Evolutionary conservation across 2,113 vertebrate genomes (phyloP).

Genomic region (Gadus chalcogrammus): DNA sequence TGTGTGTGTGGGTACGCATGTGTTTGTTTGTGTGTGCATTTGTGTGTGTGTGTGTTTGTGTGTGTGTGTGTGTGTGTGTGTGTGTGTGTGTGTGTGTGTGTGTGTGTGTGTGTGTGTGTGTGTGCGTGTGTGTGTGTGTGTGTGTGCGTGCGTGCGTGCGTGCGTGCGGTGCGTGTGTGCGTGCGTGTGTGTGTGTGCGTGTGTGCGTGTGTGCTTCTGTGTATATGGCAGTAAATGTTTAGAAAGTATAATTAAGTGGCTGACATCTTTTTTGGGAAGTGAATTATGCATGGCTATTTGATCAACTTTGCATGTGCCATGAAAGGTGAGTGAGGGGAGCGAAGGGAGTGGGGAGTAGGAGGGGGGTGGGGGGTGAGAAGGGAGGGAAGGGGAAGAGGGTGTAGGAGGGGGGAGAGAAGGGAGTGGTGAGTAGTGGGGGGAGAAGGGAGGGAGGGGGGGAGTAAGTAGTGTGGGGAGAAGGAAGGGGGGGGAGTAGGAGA

Average conservation of each 20-base stretch:
- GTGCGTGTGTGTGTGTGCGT: too few species aligned
- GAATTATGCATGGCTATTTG: slow-evolving; percentile 67
- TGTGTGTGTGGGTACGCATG: too few species aligned
- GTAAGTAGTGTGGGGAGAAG: not conserved
- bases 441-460: not conserved
- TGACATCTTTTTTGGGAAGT: slow-evolving; percentile 66
- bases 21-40: not conserved
- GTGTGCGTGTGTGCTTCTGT: too few species aligned
- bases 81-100: slow-evolving; percentile 20
- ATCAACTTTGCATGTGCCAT: slow-evolving; percentile 54
- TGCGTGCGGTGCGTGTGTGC: too few species aligned
- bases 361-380: slow-evolving; percentile 8
- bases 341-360: slow-evolving; percentile 11
- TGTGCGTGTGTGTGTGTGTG: too few species aligned
- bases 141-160: slow-evolving; percentile 1
- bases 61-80: too few species aligned
- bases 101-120: not conserved
- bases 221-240: slow-evolving; percentile 54
- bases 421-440: slow-evolving; percentile 22
- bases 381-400: not conserved
- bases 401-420: slow-evolving; percentile 16
- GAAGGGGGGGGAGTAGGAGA: slow-evolving; percentile 15
- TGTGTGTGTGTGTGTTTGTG: too few species aligned
- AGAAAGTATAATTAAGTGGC: slow-evolving; percentile 72
- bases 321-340: slow-evolving; percentile 19